Evolutionary conservation across 2,888 invertebrate genomes (phyloP).

Genomic region (Augiades crinisus): DNA sequence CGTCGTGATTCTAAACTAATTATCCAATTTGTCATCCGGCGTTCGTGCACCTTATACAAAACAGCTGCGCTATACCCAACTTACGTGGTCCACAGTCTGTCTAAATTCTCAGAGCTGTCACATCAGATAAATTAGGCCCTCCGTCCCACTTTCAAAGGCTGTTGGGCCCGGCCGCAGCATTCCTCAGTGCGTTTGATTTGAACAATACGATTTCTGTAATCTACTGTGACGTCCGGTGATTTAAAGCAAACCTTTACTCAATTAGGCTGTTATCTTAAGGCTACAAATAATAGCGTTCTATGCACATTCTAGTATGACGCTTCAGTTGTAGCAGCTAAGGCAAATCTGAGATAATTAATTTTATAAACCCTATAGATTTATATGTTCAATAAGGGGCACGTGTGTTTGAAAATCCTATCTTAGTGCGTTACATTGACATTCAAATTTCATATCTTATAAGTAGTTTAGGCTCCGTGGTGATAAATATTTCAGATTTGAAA

Average conservation of each 20-base stretch:
- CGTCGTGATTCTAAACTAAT: slow-evolving; percentile 56
- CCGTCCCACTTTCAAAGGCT: slow-evolving; percentile 51
- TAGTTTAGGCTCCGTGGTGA: too few species aligned
- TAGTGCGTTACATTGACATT: too few species aligned
- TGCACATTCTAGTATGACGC: not conserved
- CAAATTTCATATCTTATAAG: too few species aligned
- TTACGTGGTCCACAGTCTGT: slow-evolving; percentile 37
- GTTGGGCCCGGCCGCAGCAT: slow-evolving; percentile 58
- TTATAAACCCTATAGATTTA: too few species aligned
- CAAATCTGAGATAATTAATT: too few species aligned
- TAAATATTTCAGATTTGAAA: too few species aligned
- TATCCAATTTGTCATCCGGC: slow-evolving; percentile 61
- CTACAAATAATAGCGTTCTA: not conserved
- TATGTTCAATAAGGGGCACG: too few species aligned
- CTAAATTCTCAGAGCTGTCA: slow-evolving; percentile 56
- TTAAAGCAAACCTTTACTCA: slow-evolving; percentile 21
- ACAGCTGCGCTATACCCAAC: slow-evolving; percentile 40
- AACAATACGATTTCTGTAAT: slow-evolving; percentile 24
- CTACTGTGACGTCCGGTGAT: slow-evolving; percentile 23
- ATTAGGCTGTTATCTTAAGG: slow-evolving; percentile 18
- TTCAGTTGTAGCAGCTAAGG: too few species aligned
- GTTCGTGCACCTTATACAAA: slow-evolving; percentile 39
- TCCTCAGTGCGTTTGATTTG: slow-evolving; percentile 40
- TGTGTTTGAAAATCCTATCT: too few species aligned
- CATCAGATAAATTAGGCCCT: slow-evolving; percentile 58